Percentiles rank a stretch among this genome's conserved stretches.
Conservation (phyloP, 2,797 vertebrate species). For the Chiroxiphia lanceolata region DNA sequence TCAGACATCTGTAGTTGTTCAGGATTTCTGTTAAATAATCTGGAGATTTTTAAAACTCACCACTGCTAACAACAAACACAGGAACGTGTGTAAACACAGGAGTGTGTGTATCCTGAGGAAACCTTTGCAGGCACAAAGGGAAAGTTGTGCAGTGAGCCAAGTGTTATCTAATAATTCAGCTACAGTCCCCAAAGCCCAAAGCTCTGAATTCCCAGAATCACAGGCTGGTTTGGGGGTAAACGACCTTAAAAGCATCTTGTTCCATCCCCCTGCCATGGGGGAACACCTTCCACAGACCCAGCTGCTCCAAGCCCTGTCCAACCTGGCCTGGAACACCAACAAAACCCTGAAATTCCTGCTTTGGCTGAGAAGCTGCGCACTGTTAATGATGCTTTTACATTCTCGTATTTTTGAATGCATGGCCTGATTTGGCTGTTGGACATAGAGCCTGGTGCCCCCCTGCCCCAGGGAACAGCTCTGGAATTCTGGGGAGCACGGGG, state of each 20-base stretch:
- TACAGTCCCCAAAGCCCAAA: background rate
- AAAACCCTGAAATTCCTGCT: no score
- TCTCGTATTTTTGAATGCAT: background rate
- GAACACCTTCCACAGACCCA: background rate
- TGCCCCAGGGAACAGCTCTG: background rate
- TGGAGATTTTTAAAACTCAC: background rate
- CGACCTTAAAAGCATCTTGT: background rate
- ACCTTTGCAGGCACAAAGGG: background rate
- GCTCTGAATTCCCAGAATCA: background rate
- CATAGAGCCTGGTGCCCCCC: background rate
- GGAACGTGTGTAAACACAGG: background rate
- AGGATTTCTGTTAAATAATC: background rate
- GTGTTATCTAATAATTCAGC: background rate
- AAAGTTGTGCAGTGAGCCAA: background rate
- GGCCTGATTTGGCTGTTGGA: background rate
- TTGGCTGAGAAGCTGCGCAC: background rate
- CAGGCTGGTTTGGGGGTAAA: background rate
- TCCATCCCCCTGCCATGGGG: background rate
- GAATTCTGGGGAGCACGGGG: rapidly evolving
- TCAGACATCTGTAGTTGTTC: background rate
- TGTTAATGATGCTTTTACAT: rapidly evolving
- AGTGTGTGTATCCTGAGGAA: background rate
- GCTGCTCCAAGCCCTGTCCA: background rate
- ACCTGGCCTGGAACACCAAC: background rate
- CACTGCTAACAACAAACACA: background rate